A percentile compares a stretch with the other conserved stretches of the same genome.
Evolutionary conservation across 1,140 invertebrate species (phyloP).

Genomic region (Conus ventricosus): DNA sequence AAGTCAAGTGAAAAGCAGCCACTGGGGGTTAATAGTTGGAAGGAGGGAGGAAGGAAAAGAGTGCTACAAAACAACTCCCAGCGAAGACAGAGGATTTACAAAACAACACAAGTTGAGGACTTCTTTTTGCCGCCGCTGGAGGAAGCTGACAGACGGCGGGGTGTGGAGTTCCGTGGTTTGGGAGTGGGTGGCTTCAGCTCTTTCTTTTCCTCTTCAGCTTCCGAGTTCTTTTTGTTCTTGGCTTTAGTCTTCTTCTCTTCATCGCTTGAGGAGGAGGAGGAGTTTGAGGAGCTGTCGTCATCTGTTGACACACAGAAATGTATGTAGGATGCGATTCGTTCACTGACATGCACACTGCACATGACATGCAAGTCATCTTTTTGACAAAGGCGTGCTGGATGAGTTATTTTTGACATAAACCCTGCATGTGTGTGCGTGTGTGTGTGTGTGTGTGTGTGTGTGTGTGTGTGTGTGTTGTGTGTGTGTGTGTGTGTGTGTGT

Average conservation of each 20-base stretch:
- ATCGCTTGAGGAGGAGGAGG: background rate
- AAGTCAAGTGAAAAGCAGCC: no score
- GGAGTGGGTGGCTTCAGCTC: background rate
- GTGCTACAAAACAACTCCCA: background rate
- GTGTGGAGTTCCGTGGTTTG: background rate
- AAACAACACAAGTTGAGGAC: constrained; percentile 13
- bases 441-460: no score
- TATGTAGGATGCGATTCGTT: no score
- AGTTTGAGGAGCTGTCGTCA: background rate
- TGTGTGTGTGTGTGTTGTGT: no score
- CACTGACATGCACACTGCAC: no score
- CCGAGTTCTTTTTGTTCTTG: background rate
- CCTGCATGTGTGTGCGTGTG: no score
- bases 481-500: no score
- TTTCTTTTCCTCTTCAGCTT: background rate
- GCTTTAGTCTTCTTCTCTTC: background rate
- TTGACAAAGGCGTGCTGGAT: no score
- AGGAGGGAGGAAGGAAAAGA: background rate
- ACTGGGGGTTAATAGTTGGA: no score
- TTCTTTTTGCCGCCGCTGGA: background rate
- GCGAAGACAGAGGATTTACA: background rate
- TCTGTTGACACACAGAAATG: background rate
- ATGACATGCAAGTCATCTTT: no score
- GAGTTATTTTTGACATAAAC: no score
- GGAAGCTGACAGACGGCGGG: background rate